These are phyloP conservation scores for Myzus persicae DNA, from an alignment of 1,140 invertebrate genomes.

Conservation along the genomic window DNA sequence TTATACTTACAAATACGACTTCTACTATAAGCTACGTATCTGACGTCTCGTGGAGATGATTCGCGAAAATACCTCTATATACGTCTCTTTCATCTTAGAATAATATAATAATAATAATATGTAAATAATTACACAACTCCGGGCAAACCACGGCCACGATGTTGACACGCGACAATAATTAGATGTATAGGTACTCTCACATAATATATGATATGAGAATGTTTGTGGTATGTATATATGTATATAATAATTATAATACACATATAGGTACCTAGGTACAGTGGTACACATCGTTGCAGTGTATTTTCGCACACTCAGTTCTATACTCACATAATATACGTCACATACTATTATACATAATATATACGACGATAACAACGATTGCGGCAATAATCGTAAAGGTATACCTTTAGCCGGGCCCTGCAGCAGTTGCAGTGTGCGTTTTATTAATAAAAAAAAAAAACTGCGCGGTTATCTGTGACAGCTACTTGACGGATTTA, in stretches of 20 bases:
- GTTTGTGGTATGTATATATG: neutral
- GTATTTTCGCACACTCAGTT: neutral
- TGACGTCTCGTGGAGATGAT: neutral
- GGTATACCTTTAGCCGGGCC: neutral
- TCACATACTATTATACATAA: too few relatives aligned
- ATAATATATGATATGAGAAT: neutral
- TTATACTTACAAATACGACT: neutral
- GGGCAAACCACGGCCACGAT: neutral
- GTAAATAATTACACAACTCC: neutral
- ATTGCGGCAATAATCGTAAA: neutral
- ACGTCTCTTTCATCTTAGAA: neutral
- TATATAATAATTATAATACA: neutral
- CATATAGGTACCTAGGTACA: neutral
- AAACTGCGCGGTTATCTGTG: neutral
- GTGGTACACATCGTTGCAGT: neutral
- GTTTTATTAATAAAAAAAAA: conserved; percentile 4
- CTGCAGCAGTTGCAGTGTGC: neutral
- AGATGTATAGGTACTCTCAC: too few relatives aligned
- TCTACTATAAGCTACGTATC: neutral
- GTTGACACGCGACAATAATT: conserved; percentile 1
- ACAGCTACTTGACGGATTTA: neutral
- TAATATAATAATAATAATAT: neutral
- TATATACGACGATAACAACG: neutral
- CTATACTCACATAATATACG: too few relatives aligned
- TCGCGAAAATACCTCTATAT: neutral